These are phyloP conservation scores for Actinemys pallida DNA, from an alignment of 2,113 vertebrate species.

Conservation along the genomic window DNA sequence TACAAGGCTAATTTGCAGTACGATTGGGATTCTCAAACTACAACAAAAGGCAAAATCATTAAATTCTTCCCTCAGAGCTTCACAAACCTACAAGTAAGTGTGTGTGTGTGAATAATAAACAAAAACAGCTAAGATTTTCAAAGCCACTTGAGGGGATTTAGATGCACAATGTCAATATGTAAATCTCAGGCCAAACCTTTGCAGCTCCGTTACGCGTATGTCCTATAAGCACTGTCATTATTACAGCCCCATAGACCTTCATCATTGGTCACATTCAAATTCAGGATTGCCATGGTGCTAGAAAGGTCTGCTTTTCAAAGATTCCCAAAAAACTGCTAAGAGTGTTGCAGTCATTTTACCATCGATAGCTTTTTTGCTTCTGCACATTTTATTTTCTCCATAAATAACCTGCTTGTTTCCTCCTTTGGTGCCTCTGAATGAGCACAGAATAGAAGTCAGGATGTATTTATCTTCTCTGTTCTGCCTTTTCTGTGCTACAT, in stretches of 20 bases:
- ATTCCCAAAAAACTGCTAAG: not conserved
- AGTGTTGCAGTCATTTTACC: not conserved
- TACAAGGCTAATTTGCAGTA: not conserved
- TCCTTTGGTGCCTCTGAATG: not conserved
- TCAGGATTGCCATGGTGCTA: not conserved
- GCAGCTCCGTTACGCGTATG: not conserved
- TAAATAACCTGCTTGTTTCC: too few species aligned
- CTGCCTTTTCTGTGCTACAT: not conserved
- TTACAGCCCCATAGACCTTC: not conserved
- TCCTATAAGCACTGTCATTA: not conserved
- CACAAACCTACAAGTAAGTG: not conserved
- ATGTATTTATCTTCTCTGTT: not conserved
- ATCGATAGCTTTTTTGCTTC: not conserved
- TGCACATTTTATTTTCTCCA: not conserved
- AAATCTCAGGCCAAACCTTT: not conserved
- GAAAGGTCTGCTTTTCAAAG: not conserved
- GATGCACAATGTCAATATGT: not conserved
- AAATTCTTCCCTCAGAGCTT: not conserved
- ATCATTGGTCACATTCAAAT: not conserved
- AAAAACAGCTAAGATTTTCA: not conserved
- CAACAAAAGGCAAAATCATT: not conserved
- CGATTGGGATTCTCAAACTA: not conserved
- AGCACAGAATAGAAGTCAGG: not conserved
- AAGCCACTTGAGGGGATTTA: not conserved
- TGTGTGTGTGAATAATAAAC: not conserved